Evolutionary conservation across 2,888 invertebrate species (phyloP).

Genomic region (Eucera pruinosa): DNA sequence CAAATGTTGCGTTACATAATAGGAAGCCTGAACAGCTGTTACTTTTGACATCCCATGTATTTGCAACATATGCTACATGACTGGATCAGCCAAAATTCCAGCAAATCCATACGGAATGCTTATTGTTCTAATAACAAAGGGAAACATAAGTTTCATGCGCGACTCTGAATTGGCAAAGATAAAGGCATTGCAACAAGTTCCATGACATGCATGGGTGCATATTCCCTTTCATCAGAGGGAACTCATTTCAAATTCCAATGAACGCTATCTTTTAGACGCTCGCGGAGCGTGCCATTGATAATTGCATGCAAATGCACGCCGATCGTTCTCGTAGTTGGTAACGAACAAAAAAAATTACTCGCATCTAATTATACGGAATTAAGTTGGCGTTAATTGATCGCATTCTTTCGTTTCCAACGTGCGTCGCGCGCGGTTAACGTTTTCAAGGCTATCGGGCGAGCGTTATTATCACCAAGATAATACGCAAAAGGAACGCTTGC

Average conservation of each 20-base stretch:
- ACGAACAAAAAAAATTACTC: background rate
- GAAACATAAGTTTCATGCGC: background rate
- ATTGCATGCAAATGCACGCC: background rate
- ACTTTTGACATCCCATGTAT: conserved; percentile 17
- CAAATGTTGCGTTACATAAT: conserved; percentile 69
- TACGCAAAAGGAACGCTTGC: background rate
- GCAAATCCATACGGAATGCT: background rate
- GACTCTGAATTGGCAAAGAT: background rate
- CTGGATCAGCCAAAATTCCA: background rate
- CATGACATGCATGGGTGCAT: background rate
- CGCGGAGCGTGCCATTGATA: background rate
- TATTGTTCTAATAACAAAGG: background rate
- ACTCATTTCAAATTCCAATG: background rate
- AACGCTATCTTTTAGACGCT: background rate
- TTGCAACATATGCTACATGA: conserved; percentile 8
- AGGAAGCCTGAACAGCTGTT: conserved; percentile 59
- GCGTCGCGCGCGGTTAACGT: no score
- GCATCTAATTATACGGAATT: background rate
- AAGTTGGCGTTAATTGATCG: background rate
- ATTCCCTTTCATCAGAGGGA: background rate
- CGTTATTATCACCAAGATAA: background rate
- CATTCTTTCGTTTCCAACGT: no score
- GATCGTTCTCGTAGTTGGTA: no score
- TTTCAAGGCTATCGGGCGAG: background rate
- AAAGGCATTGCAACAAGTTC: background rate